Percentiles rank a stretch among this genome's conserved stretches.
Conservation (phyloP, 2,113 vertebrate species). For the Spea bombifrons region DNA sequence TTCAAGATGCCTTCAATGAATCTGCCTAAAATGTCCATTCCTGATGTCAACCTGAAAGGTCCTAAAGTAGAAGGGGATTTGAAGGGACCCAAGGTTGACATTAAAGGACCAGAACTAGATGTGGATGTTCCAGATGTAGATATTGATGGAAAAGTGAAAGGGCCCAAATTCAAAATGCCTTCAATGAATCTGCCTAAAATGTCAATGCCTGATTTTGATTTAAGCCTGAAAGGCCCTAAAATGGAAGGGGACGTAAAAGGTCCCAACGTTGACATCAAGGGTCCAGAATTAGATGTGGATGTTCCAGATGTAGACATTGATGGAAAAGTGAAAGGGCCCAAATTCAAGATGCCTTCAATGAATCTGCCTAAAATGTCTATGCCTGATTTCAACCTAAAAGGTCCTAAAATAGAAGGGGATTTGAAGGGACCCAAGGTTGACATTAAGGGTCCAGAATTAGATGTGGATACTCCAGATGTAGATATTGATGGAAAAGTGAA, state of each 20-base stretch:
- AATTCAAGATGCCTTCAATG: no score
- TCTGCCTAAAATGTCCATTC: no score
- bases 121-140: slow-evolving; percentile 27
- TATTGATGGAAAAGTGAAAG: slow-evolving; percentile 51
- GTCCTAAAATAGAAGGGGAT: slow-evolving; percentile 42
- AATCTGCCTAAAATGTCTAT: no score
- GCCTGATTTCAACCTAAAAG: not conserved
- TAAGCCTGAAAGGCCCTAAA: slow-evolving; percentile 55
- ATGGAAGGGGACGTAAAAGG: slow-evolving; percentile 42
- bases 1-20: no score
- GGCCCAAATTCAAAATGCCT: slow-evolving; percentile 64
- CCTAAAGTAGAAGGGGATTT: no score
- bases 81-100: no score
- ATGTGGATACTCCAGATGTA: slow-evolving; percentile 44
- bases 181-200: slow-evolving; percentile 50
- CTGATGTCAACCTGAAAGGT: no score
- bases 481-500: slow-evolving; percentile 56
- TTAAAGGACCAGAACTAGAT: no score
- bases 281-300: no score
- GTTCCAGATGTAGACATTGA: no score
- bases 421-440: slow-evolving; percentile 33
- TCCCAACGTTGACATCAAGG: no score
- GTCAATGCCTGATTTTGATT: slow-evolving; percentile 58
- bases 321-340: no score
- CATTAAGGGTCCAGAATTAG: slow-evolving; percentile 39